A percentile compares a stretch with the other conserved stretches of the same genome.
Conservation (phyloP, 2,797 vertebrate species). For the Intellagama lesueurii region DNA sequence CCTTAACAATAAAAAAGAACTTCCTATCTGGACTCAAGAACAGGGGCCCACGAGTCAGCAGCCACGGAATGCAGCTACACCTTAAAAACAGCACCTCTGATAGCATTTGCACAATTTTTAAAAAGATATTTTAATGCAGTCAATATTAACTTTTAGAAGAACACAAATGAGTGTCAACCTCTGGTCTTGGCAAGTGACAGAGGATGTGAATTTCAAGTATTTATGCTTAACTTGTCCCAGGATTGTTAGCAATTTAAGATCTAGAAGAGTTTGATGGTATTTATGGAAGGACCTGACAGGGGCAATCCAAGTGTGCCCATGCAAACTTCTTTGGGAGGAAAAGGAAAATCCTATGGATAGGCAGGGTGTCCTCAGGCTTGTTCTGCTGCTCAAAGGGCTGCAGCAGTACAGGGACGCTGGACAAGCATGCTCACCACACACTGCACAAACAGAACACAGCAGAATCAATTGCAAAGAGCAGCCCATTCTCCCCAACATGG, state of each 20-base stretch:
- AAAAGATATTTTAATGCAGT: neutral
- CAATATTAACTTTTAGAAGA: conserved; percentile 5
- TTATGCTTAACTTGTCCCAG: neutral
- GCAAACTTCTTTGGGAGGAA: neutral
- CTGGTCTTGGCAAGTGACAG: conserved; percentile 31
- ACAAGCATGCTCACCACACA: too few relatives aligned
- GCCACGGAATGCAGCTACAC: neutral
- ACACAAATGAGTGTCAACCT: neutral
- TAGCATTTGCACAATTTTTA: conserved; percentile 31
- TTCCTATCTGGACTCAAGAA: neutral
- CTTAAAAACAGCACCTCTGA: neutral
- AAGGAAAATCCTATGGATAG: neutral
- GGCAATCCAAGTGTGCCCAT: neutral
- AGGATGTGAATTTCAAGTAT: conserved; percentile 50
- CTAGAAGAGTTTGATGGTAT: neutral
- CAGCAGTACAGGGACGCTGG: neutral
- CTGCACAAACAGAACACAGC: neutral
- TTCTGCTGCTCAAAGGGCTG: neutral
- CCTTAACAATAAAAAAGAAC: conserved; percentile 30
- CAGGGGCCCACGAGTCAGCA: neutral
- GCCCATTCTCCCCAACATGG: neutral
- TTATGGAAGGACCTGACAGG: neutral
- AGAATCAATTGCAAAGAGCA: neutral
- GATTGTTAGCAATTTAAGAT: conserved; percentile 12
- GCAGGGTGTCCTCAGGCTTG: too few relatives aligned